These are phyloP conservation scores for Amphipoea oculea DNA, from an alignment of 2,888 invertebrate genomes.

Conservation along the genomic window DNA sequence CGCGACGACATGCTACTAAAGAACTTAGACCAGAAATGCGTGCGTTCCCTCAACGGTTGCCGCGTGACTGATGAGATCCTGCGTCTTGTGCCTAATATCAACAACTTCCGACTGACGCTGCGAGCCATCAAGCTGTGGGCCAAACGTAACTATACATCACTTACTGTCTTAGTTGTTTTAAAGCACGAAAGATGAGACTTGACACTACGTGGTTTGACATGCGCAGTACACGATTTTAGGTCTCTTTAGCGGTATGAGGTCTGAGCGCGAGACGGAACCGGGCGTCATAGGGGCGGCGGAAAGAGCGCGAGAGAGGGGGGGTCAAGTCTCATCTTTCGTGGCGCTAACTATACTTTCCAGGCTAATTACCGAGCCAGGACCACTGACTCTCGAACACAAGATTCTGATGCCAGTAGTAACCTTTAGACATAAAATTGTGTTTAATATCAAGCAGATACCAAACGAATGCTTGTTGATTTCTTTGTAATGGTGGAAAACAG, in stretches of 20 bases:
- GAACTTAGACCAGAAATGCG: slow-evolving; percentile 98
- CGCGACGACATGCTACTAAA: slow-evolving; percentile 97
- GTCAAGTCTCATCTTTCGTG: too few relatives aligned
- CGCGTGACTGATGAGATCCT: slow-evolving; percentile 99
- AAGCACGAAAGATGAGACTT: background rate
- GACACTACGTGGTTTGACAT: too few relatives aligned
- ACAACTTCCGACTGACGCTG: slow-evolving; percentile 97
- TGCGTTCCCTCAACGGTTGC: slow-evolving; percentile 99
- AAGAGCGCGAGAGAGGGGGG: too few relatives aligned
- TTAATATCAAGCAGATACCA: background rate
- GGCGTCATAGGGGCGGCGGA: too few relatives aligned
- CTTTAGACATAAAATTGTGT: too few relatives aligned
- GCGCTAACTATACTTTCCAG: too few relatives aligned
- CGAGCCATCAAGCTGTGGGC: slow-evolving; percentile 99
- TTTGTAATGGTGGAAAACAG: background rate
- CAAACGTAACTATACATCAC: slow-evolving; percentile 37
- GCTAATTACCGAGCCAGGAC: background rate
- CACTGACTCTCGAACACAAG: background rate
- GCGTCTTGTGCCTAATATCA: slow-evolving; percentile 97
- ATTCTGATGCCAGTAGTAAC: background rate
- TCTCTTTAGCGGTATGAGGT: too few relatives aligned
- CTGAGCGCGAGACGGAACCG: too few relatives aligned
- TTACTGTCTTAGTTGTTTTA: background rate
- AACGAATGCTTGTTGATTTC: background rate
- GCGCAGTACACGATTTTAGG: too few relatives aligned